Evolutionary conservation across 1,140 invertebrate genomes (phyloP), one percentile per base, ranked within the genome.

Genomic region (Drosophila littoralis): DNA sequence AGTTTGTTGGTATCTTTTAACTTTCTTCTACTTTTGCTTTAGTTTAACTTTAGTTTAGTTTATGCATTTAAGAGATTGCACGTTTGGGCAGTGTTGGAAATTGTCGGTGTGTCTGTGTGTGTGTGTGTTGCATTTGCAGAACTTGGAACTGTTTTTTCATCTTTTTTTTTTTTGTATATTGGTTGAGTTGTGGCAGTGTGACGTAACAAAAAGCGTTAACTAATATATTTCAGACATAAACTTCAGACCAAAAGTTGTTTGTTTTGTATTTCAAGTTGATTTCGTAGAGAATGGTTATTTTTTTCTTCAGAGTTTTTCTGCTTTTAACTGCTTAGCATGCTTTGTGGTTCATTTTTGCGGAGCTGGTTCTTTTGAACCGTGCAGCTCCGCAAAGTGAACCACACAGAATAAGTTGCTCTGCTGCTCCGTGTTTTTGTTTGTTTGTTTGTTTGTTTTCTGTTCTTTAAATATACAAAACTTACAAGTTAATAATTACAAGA

Each of bases 1-100:
- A 88, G 85, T 89, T 85, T 65, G 68, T 75, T 46, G n/a, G 48
- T 33, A 17, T 51, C 22, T 38, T 40, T 22, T 61, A n/a, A 38
- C 36, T 42, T 36, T 46, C 36, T 52, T 35, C 35, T 55, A n/a
- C 5, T 51, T 55, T 5, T 32, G 33, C 45, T 51, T 32, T 40
- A 46, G 38, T 57, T 66, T 77, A 61, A 42, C 17, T 66, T 74
- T 75, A 70, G 68, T 66, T 76, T 66, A 72, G 66, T 88, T 69
- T 82, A 79, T 71, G 71, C 72, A 79, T 66, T 79, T 48, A 75
- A 89, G 84, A 89, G 84, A 89, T 89, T 89, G 84, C 84, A 89
- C 84, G 48, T 88, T 81, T 88, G 84, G 84, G 84, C 84, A 89
- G 84, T 89, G 84, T 89, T 89, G 83, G 74, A 83, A 84, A 82